A percentile compares a stretch with the other conserved stretches of the same genome.
Conservation (phyloP, 2,797 vertebrate species). For the Silurus lanzhouensis region DNA sequence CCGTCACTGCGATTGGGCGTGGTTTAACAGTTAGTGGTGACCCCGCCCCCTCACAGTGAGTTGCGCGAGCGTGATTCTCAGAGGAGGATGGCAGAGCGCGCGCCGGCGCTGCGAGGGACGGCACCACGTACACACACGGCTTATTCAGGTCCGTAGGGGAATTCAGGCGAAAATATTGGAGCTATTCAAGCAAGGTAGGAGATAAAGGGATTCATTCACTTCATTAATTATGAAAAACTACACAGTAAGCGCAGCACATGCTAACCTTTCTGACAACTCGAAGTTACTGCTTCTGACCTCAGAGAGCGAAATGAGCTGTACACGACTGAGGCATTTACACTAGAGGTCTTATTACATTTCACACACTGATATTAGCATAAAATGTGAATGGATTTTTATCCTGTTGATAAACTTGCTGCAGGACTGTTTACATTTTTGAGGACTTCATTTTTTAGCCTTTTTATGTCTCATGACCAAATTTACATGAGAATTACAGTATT, state of each 20-base stretch:
- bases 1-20: neutral
- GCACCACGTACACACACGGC: neutral
- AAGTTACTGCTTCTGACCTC: slow-evolving; percentile 21
- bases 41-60: slow-evolving; percentile 3
- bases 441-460: neutral
- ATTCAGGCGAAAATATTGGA: slow-evolving; percentile 12
- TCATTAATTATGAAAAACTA: slow-evolving; percentile 12
- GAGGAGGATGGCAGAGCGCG: slow-evolving; percentile 12
- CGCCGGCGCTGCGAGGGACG: slow-evolving; percentile 7
- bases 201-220: neutral
- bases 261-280: slow-evolving; percentile 27
- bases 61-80: slow-evolving; percentile 17
- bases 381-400: neutral
- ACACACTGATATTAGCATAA: neutral
- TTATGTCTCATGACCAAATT: neutral
- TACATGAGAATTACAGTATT: too few relatives aligned
- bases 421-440: slow-evolving; percentile 25
- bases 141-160: neutral
- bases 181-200: slow-evolving; percentile 23
- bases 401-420: slow-evolving; percentile 7
- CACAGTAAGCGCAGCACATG: neutral
- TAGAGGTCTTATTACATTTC: neutral
- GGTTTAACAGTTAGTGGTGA: neutral
- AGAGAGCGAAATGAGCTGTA: neutral
- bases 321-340: neutral